Base-by-base conservation (phyloP, 2,797 vertebrate species). In the Cottoperca gobio region DNA sequence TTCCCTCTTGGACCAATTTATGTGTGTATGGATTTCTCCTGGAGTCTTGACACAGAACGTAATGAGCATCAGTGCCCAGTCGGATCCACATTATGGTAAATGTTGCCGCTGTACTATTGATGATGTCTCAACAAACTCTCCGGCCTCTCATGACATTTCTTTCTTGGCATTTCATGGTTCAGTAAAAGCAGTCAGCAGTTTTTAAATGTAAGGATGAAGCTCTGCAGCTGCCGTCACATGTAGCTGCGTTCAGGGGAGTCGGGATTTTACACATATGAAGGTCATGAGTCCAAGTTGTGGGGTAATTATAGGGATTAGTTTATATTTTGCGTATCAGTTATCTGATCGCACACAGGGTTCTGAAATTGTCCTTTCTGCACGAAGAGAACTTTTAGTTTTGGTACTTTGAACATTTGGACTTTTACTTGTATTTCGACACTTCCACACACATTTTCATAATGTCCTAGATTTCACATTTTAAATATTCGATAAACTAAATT, bases 51-150 rank as follows among this genome's bases (percentile, higher is more conserved):
- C 84, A 83, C 67, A 52, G 55, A 64, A 52, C 73, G 67, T 88
- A 84, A 89, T 84, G 84, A 88, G 84, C 71, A 78, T 85, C 73
- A 73, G 73, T 60, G 70, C 40, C 75, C 64, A n/a, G 61, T 73
- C 73, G 61, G 53, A 77, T 78, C 80, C 77, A 70, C 86, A 78
- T 83, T 70, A 83, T 81, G 78, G 79, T 82, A 88, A 88, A 89
- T 83, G 80, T 73, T 37, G 23, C 57, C 43, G 72, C 72, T 72
- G 13, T 40, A n/a, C 60, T 88, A 83, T 86, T 74, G 86, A 86
- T 81, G 70, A 78, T 80, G 63, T 79, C 48, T 83, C 70, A 50
- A 79, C 73, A 78, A 62, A 78, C 73, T 79, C 49, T 1, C 55
- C 61, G 53, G 64, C 79, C 68, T 76, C 73, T 80, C 50, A 8